Conservation (phyloP, 2,797 vertebrate genomes). For the Rhinogobio ventralis region DNA sequence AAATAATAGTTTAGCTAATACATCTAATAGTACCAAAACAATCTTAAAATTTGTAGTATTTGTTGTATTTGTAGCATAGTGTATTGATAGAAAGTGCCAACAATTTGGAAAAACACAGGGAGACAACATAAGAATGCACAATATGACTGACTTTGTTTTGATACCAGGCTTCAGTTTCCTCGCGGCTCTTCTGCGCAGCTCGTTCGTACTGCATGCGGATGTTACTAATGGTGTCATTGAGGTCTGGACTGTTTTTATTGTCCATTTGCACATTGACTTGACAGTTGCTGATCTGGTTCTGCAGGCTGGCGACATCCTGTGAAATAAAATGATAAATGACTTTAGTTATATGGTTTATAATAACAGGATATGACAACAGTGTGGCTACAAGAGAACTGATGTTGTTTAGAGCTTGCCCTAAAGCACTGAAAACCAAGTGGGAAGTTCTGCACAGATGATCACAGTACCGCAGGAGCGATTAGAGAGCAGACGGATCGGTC, state of each 20-base stretch:
- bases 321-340: not conserved
- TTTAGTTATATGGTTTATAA: not conserved
- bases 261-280: constrained; percentile 79
- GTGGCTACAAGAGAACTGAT: not conserved
- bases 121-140: not conserved
- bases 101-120: not conserved
- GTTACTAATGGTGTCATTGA: constrained; percentile 70
- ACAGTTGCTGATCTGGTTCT: constrained; percentile 72
- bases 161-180: constrained; percentile 80
- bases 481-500: not conserved
- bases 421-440: not conserved
- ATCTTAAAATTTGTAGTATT: not conserved
- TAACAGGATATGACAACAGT: not conserved
- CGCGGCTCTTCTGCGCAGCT: constrained; percentile 72
- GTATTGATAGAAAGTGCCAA: not conserved
- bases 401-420: not conserved
- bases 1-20: not conserved
- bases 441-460: not conserved
- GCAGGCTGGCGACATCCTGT: constrained; percentile 75
- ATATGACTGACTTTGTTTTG: constrained; percentile 72
- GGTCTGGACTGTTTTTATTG: constrained; percentile 67
- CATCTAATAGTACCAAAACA: not conserved
- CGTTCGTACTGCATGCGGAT: constrained; percentile 79
- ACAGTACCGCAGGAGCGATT: not conserved
- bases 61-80: too few species aligned